phyloP scores from a whole-genome alignment of 2,888 invertebrate genomes.

The Thereva nobilitata region DNA sequence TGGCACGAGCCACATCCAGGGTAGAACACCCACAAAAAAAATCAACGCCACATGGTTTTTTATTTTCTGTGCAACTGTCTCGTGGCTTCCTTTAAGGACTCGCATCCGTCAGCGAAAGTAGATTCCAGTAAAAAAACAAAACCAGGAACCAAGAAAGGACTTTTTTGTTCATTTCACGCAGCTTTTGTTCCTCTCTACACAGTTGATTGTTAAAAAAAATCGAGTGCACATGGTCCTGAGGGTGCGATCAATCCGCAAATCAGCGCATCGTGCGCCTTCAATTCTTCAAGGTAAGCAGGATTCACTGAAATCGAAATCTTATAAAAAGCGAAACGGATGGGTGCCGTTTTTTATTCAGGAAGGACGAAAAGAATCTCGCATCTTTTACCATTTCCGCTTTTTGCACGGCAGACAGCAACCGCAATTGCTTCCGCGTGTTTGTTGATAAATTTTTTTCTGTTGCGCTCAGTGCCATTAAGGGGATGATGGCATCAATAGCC shows the following conservation, averaged over 20 bases:
- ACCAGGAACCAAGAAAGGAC: not conserved
- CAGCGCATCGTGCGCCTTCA: not conserved
- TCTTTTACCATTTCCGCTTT: not conserved
- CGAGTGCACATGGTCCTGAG: not conserved
- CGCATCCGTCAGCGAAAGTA: too few relatives aligned
- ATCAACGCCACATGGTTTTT: too few relatives aligned
- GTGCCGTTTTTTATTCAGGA: not conserved
- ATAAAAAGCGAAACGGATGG: conserved; percentile 5
- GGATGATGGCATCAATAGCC: too few relatives aligned
- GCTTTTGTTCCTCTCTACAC: not conserved
- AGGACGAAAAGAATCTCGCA: not conserved
- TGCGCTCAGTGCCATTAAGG: too few relatives aligned
- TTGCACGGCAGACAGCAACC: not conserved
- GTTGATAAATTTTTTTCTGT: not conserved
- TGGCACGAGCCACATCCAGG: too few relatives aligned
- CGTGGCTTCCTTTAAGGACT: too few relatives aligned
- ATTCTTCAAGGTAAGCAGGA: not conserved
- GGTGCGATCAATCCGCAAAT: conserved; percentile 8
- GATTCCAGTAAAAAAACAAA: not conserved
- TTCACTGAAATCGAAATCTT: not conserved
- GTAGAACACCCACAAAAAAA: too few relatives aligned
- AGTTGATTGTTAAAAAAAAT: not conserved
- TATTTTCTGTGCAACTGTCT: too few relatives aligned
- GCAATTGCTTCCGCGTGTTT: conserved; percentile 6
- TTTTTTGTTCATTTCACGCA: not conserved